A percentile compares a stretch with the other conserved stretches of the same genome.
Conservation (phyloP, 2,113 vertebrate species). For the Sander vitreus region DNA sequence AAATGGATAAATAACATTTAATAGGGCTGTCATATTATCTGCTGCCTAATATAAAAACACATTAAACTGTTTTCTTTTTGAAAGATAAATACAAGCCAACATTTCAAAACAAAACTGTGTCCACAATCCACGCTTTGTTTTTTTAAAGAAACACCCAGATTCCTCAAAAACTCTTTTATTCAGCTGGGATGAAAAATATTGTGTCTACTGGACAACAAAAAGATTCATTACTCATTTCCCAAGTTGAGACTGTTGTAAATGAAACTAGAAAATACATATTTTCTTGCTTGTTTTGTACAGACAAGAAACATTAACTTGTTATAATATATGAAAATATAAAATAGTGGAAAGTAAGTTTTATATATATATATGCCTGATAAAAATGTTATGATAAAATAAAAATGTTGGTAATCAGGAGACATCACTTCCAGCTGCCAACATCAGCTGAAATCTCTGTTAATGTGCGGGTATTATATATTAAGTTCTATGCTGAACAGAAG, state of each 20-base stretch:
- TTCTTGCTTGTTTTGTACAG: neutral
- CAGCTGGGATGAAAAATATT: neutral
- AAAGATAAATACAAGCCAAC: neutral
- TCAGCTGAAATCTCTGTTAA: too few relatives aligned
- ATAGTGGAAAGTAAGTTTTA: neutral
- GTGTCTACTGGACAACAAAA: neutral
- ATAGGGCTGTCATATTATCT: slow-evolving; percentile 1
- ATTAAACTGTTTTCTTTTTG: neutral
- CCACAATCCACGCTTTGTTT: neutral
- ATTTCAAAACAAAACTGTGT: slow-evolving; percentile 2
- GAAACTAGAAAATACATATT: neutral
- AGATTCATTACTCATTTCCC: neutral
- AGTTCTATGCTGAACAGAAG: too few relatives aligned
- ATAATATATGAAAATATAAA: neutral
- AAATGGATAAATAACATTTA: slow-evolving; percentile 2
- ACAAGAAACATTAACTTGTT: neutral
- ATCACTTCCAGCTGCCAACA: neutral
- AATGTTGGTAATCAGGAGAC: neutral
- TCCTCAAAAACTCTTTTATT: neutral
- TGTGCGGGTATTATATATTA: too few relatives aligned
- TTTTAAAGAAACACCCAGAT: slow-evolving; percentile 12
- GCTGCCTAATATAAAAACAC: neutral
- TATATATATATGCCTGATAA: neutral
- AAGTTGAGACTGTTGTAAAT: neutral
- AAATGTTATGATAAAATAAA: too few relatives aligned